Conservation (phyloP, 2,113 vertebrate genomes). For the Gobiocypris rarus region DNA sequence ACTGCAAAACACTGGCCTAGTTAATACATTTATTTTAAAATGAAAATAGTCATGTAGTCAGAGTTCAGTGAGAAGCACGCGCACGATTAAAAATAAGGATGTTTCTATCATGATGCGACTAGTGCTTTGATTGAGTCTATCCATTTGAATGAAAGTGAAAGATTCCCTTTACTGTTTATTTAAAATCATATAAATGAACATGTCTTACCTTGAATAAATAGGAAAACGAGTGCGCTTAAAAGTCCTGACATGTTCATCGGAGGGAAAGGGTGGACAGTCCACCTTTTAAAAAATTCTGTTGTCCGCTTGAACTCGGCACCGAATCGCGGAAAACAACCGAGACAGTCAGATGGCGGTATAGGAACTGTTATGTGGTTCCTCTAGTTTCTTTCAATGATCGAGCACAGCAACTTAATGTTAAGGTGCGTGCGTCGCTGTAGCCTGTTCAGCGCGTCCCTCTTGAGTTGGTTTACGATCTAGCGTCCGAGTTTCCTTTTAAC, state of each 20-base stretch:
- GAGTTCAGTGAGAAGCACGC: background rate
- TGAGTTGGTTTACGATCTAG: background rate
- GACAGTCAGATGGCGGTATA: background rate
- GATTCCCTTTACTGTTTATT: background rate
- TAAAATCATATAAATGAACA: background rate
- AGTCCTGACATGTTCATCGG: slow-evolving; percentile 60
- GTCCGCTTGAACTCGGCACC: background rate
- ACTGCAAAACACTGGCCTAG: background rate
- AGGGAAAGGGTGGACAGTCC: slow-evolving; percentile 16
- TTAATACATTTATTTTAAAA: background rate
- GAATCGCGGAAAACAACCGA: background rate
- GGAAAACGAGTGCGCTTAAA: slow-evolving; percentile 58
- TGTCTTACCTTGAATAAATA: slow-evolving; percentile 69
- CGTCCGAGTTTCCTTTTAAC: background rate
- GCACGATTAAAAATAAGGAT: background rate
- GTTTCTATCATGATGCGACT: background rate
- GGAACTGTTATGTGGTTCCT: too few species aligned
- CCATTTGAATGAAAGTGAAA: background rate
- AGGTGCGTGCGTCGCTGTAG: background rate
- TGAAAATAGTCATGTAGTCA: background rate
- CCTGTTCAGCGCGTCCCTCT: background rate
- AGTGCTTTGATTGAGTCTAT: background rate
- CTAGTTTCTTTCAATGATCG: background rate
- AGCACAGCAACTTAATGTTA: slow-evolving; percentile 2
- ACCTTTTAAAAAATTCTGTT: background rate